These are phyloP conservation scores for Sylvietta virens DNA, from an alignment of 2,113 vertebrate genomes.

Conservation along the genomic window DNA sequence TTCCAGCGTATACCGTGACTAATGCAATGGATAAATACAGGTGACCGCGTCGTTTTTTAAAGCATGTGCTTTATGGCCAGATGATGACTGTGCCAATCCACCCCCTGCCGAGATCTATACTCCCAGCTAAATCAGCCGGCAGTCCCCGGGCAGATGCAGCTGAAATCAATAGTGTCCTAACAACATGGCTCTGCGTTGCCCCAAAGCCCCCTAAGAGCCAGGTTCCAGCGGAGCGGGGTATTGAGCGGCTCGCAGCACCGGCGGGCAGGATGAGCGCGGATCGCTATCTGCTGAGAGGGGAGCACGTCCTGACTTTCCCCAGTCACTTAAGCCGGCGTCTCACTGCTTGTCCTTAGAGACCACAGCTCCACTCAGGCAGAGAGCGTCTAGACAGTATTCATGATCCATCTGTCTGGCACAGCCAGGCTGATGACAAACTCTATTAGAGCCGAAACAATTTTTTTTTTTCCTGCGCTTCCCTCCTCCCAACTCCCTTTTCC, in stretches of 20 bases:
- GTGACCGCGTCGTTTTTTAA: neutral
- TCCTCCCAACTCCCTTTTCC: conserved; percentile 66
- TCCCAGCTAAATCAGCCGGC: neutral
- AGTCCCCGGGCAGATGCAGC: neutral
- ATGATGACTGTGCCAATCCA: neutral
- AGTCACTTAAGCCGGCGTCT: conserved; percentile 76
- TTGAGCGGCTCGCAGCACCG: conserved; percentile 22
- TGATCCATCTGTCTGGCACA: conserved; percentile 98
- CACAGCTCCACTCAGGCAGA: conserved; percentile 79
- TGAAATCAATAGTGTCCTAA: conserved; percentile 11
- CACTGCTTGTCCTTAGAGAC: conserved; percentile 79
- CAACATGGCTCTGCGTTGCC: neutral
- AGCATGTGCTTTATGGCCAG: neutral
- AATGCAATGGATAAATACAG: neutral
- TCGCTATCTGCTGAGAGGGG: conserved; percentile 65
- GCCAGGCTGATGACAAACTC: conserved; percentile 89
- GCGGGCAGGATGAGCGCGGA: conserved; percentile 43
- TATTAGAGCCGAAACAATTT: conserved; percentile 87
- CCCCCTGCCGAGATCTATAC: neutral
- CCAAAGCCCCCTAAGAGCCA: neutral
- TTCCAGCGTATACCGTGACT: neutral
- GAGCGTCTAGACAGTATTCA: conserved; percentile 98
- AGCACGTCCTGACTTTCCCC: conserved; percentile 71
- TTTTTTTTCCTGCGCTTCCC: conserved; percentile 39
- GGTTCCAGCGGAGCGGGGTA: conserved; percentile 3